phyloP scores from a whole-genome alignment of 2,888 invertebrate species.

The Tachina lurida region DNA sequence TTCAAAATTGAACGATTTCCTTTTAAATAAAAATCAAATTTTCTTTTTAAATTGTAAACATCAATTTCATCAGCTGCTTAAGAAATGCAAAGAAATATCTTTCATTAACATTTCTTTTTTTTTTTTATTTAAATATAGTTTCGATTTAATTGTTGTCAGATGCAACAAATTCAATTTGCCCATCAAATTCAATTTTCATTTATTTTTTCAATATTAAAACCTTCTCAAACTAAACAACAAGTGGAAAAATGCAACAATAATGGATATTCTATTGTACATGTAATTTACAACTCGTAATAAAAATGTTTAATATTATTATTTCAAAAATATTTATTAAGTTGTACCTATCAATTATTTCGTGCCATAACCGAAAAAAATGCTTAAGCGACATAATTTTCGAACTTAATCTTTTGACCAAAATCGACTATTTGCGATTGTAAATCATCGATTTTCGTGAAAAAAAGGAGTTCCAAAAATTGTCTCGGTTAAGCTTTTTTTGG shows the following conservation, averaged over 20 bases:
- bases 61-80: conserved; percentile 4
- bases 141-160: conserved; percentile 1
- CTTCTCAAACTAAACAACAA: conserved; percentile 2
- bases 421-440: too few relatives aligned
- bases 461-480: too few relatives aligned
- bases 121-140: not conserved
- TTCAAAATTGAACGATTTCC: not conserved
- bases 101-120: not conserved
- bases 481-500: too few relatives aligned
- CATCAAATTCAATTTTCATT: conserved; percentile 6
- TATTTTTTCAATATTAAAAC: conserved; percentile 8
- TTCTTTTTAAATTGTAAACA: not conserved
- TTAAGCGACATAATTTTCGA: too few relatives aligned
- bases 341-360: too few relatives aligned
- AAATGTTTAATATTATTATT: not conserved
- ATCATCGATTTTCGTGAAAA: too few relatives aligned
- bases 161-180: conserved; percentile 11
- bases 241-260: conserved; percentile 11
- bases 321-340: too few relatives aligned
- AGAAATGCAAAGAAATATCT: not conserved
- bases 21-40: too few relatives aligned
- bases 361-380: too few relatives aligned
- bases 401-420: too few relatives aligned
- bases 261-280: not conserved
- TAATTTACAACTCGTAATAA: not conserved